Conservation (phyloP, 1,140 invertebrate species). For the Cherax destructor region DNA sequence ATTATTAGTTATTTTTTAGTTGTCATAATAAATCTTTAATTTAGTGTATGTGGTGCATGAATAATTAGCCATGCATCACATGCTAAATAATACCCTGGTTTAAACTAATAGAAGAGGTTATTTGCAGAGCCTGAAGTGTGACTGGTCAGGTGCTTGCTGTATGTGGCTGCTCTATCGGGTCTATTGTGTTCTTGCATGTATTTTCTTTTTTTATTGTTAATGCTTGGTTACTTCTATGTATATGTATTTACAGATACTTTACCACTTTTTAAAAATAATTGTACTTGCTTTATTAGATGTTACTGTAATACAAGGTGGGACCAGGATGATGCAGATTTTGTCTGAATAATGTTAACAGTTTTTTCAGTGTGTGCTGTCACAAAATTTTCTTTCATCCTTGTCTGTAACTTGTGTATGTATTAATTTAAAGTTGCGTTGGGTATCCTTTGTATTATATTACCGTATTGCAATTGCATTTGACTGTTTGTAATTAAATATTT, state of each 20-base stretch:
- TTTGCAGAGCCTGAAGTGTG: constrained; percentile 23
- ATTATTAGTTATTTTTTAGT: not conserved
- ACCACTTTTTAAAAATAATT: not conserved
- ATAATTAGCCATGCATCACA: not conserved
- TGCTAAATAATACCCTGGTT: constrained; percentile 18
- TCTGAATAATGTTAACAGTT: not conserved
- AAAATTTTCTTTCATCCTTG: constrained; percentile 10
- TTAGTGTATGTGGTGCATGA: not conserved
- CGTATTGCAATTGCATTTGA: not conserved
- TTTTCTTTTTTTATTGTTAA: constrained; percentile 20
- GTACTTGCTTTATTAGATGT: constrained; percentile 6
- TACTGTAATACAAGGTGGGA: not conserved
- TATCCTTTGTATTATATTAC: not conserved
- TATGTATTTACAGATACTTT: no score
- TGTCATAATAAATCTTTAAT: not conserved
- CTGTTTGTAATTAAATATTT: not conserved
- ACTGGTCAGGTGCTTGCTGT: constrained; percentile 34
- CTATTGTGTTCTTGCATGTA: constrained; percentile 32
- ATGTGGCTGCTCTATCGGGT: constrained; percentile 19
- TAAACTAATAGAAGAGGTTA: constrained; percentile 25
- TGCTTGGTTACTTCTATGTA: not conserved
- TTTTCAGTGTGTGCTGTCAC: not conserved
- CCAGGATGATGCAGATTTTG: constrained; percentile 14
- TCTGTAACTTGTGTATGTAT: constrained; percentile 1
- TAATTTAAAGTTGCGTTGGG: not conserved